Evolutionary conservation across 2,888 invertebrate species (phyloP).

Genomic region (Cheilosia soror): DNA sequence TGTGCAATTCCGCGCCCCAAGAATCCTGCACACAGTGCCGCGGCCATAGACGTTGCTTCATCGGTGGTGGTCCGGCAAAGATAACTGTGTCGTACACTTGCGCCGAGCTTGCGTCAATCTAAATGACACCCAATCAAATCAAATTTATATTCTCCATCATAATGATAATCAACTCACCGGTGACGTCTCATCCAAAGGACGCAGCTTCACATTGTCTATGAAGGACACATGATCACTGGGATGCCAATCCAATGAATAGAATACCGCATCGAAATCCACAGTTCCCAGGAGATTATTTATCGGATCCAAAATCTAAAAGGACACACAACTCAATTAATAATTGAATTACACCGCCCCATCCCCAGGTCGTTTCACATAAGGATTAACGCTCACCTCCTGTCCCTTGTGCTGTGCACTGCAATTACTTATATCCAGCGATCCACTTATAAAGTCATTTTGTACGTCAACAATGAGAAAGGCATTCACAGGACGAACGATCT

Average conservation of each 20-base stretch:
- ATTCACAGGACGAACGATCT: conserved; percentile 93
- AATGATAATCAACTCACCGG: conserved; percentile 84
- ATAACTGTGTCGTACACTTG: conserved; percentile 96
- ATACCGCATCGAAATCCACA: conserved; percentile 93
- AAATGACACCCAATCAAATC: conserved; percentile 45
- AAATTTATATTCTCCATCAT: background rate
- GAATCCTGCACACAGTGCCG: conserved; percentile 97
- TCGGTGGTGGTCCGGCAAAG: conserved; percentile 93
- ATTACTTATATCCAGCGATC: conserved; percentile 95
- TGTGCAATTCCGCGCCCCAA: conserved; percentile 97
- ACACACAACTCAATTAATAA: conserved; percentile 32
- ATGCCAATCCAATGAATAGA: conserved; percentile 99
- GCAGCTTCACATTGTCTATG: conserved; percentile 93
- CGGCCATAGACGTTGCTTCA: conserved; percentile 97
- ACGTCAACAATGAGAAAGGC: conserved; percentile 97
- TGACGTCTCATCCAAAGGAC: conserved; percentile 90
- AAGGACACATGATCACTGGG: conserved; percentile 96
- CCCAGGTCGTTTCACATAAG: background rate
- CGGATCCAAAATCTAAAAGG: conserved; percentile 85
- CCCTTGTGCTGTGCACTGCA: conserved; percentile 97
- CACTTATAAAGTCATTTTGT: conserved; percentile 98
- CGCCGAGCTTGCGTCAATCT: conserved; percentile 90
- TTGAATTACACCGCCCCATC: conserved; percentile 18
- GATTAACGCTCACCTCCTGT: conserved; percentile 87
- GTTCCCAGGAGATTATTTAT: conserved; percentile 93